Evolutionary conservation across 2,797 vertebrate species (phyloP).

Genomic region (Chromobotia macracanthus): DNA sequence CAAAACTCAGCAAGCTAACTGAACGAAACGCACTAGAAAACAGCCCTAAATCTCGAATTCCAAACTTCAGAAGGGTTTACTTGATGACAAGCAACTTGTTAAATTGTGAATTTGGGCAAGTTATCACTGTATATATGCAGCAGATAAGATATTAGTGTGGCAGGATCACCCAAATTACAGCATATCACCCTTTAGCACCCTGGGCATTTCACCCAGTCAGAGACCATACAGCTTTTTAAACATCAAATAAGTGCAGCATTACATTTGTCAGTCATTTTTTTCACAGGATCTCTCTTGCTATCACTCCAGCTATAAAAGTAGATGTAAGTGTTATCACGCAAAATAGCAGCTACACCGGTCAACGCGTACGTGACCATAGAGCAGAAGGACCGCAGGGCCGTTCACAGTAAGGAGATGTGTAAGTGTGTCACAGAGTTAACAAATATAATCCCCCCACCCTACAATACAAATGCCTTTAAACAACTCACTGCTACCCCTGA

Average conservation of each 20-base stretch:
- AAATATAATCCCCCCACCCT: slow-evolving; percentile 10
- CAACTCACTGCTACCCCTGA: slow-evolving; percentile 9
- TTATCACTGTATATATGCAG: slow-evolving; percentile 6
- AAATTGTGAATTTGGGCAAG: background rate
- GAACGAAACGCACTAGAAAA: background rate
- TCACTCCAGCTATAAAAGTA: slow-evolving; percentile 51
- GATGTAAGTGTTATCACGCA: slow-evolving; percentile 30
- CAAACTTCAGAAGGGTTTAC: too few species aligned
- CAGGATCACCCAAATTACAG: slow-evolving; percentile 45
- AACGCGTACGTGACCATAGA: slow-evolving; percentile 56
- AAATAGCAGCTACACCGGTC: slow-evolving; percentile 75
- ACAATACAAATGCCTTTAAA: slow-evolving; percentile 12
- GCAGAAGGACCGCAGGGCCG: slow-evolving; percentile 52
- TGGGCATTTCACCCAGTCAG: slow-evolving; percentile 49
- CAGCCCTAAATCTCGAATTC: too few species aligned
- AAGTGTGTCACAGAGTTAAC: slow-evolving; percentile 6
- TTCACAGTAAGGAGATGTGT: slow-evolving; percentile 42
- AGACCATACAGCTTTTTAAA: slow-evolving; percentile 57
- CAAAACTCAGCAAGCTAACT: background rate
- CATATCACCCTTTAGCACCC: slow-evolving; percentile 62
- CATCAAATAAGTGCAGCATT: slow-evolving; percentile 70
- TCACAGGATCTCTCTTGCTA: slow-evolving; percentile 18
- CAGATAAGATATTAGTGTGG: slow-evolving; percentile 6
- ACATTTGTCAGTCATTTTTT: slow-evolving; percentile 56
- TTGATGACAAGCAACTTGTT: too few species aligned